Conservation (phyloP, 2,797 vertebrate species). For the Pipistrellus kuhlii region DNA sequence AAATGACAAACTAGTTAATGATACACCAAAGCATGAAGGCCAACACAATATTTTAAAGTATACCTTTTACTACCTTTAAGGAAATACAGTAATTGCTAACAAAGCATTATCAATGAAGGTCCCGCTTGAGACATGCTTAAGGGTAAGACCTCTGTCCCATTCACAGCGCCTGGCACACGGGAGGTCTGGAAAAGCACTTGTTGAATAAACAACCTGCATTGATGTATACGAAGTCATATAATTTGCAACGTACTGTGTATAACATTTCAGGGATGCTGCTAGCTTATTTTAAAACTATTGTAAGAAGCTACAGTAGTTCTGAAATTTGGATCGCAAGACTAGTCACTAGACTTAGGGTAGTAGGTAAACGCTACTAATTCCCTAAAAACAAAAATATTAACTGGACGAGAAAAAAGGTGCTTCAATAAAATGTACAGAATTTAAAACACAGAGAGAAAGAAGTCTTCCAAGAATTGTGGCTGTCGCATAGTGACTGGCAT, state of each 20-base stretch:
- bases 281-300: slow-evolving; percentile 53
- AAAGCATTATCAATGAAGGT: slow-evolving; percentile 58
- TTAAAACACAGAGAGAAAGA: slow-evolving; percentile 64
- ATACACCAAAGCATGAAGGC: slow-evolving; percentile 49
- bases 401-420: background rate
- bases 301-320: slow-evolving; percentile 42
- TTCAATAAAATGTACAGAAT: slow-evolving; percentile 34
- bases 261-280: slow-evolving; percentile 21
- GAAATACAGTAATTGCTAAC: slow-evolving; percentile 58
- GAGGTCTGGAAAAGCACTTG: slow-evolving; percentile 53
- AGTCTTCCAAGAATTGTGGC: slow-evolving; percentile 16
- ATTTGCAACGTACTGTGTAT: slow-evolving; percentile 43
- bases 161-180: background rate
- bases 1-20: slow-evolving; percentile 62
- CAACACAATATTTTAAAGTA: slow-evolving; percentile 57
- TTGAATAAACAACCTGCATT: slow-evolving; percentile 55
- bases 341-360: background rate
- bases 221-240: slow-evolving; percentile 43
- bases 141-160: background rate
- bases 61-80: slow-evolving; percentile 65
- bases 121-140: slow-evolving; percentile 48
- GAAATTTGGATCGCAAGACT: slow-evolving; percentile 42
- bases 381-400: slow-evolving; percentile 54
- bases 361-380: slow-evolving; percentile 25
- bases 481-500: slow-evolving; percentile 42